Base-by-base conservation (phyloP, 1,140 invertebrate species). In the Heliconius hermathena region DNA sequence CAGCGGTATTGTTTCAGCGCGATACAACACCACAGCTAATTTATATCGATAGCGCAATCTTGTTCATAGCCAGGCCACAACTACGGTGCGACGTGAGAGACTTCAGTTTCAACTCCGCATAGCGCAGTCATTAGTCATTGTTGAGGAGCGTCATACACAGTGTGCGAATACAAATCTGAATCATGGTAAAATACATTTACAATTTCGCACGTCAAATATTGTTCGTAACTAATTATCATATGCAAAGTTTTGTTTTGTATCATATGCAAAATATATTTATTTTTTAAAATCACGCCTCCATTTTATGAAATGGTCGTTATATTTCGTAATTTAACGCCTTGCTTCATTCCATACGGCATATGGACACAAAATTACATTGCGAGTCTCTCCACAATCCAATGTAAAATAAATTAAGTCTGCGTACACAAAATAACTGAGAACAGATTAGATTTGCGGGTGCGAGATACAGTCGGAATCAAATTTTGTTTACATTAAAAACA, bases 41-140 rank as follows among this genome's bases (percentile, higher is more conserved):
- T 94, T 94, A 93, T 91, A 92, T 88, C 88, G 89, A 92, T 91
- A 91, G 88, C 84, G 81, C 87, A 87, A 87, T 92, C 91, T 90
- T 91, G 91, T 91, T 85, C 84, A 83, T 81, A 87, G 87, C 85
- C 82, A 86, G 85, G 82, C 85, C 77, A 81, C 79, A 78, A 79
- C 83, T 88, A 85, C 78, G 77, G 77, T 66, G 77, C 49, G 18
- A 60, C 79, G 77, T 78, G 83, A 81, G 81, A 76, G 82, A 78
- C 83, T 84, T 84, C 83, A 82, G 81, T 84, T 81, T 82, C 81
- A 79, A 82, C 78, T 84, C 66, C 80, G 77, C 73, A 76, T 78
- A 76, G 49, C 74, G 74, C 66, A 70, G 79, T 80, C 80, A 84
- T 84, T 84, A 82, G 73, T 84, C 82, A 84, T 82, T 66, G 82